These are phyloP conservation scores for Cecropterus lyciades DNA, from an alignment of 1,140 invertebrate species.

Conservation along the genomic window DNA sequence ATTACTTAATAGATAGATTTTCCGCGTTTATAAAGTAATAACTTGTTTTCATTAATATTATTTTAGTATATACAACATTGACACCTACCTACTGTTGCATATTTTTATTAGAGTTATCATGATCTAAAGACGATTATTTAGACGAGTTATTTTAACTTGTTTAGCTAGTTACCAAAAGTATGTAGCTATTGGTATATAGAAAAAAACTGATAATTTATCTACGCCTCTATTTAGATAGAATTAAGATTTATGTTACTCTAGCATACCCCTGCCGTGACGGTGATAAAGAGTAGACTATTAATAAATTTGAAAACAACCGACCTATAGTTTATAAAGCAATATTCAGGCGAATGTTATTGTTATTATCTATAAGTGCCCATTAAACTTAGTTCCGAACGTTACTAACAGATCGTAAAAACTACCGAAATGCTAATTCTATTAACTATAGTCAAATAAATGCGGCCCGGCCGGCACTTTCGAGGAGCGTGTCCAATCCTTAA, in stretches of 20 bases:
- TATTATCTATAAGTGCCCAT: constrained; percentile 73
- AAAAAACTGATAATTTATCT: no score
- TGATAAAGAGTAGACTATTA: constrained; percentile 1
- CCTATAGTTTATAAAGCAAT: constrained; percentile 51
- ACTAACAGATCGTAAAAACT: constrained; percentile 76
- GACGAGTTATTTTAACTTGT: no score
- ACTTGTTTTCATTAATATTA: no score
- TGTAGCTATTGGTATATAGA: no score
- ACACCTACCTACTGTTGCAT: no score
- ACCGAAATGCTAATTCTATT: constrained; percentile 80
- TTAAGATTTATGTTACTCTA: neutral
- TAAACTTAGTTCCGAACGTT: constrained; percentile 73
- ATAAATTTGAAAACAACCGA: constrained; percentile 27
- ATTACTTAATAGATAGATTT: no score
- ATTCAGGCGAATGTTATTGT: constrained; percentile 73
- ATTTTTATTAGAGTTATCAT: no score
- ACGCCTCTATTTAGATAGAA: neutral
- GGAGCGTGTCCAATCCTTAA: constrained; percentile 78
- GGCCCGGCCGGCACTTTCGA: constrained; percentile 59
- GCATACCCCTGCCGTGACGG: neutral
- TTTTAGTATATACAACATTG: no score
- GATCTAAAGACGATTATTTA: no score
- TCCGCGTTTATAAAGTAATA: no score
- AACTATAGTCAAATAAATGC: constrained; percentile 80
- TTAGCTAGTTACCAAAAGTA: no score